phyloP scores from a whole-genome alignment of 2,888 invertebrate genomes.

The Gari tellinella region DNA sequence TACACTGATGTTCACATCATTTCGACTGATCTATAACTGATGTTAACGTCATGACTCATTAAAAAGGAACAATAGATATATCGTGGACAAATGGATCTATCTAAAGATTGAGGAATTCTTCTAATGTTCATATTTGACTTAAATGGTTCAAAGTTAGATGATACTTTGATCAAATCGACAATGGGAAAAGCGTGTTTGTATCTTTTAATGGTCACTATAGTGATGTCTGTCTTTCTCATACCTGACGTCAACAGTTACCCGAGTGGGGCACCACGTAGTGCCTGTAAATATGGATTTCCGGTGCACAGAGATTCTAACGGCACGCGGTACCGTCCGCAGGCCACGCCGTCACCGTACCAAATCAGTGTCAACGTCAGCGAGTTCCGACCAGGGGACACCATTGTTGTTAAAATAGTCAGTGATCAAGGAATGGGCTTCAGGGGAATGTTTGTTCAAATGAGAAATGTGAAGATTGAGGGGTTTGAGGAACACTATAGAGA shows the following conservation, averaged over 20 bases:
- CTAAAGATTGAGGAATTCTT: too few species aligned
- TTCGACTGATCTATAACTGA: too few species aligned
- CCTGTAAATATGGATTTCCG: slow-evolving; percentile 38
- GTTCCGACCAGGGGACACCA: slow-evolving; percentile 35
- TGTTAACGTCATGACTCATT: too few species aligned
- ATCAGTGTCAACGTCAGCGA: slow-evolving; percentile 40
- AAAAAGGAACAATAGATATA: too few species aligned
- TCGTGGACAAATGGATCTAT: too few species aligned
- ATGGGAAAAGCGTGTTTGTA: too few species aligned
- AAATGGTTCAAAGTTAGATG: too few species aligned
- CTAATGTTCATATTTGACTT: too few species aligned
- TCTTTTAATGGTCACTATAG: too few species aligned
- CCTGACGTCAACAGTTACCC: slow-evolving; percentile 23
- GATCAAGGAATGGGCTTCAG: slow-evolving; percentile 29
- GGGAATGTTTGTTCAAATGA: slow-evolving; percentile 40
- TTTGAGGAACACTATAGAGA: slow-evolving; percentile 2
- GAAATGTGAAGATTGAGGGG: slow-evolving; percentile 14
- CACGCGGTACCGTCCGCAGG: slow-evolving; percentile 26
- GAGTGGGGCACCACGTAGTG: slow-evolving; percentile 35
- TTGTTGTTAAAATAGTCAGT: slow-evolving; percentile 26
- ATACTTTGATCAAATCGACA: too few species aligned
- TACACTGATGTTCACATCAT: too few species aligned
- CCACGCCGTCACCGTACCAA: slow-evolving; percentile 29
- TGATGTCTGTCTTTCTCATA: too few species aligned
- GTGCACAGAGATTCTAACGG: slow-evolving; percentile 33